phyloP scores from a whole-genome alignment of 2,888 invertebrate genomes.

The Philereme vetulata region DNA sequence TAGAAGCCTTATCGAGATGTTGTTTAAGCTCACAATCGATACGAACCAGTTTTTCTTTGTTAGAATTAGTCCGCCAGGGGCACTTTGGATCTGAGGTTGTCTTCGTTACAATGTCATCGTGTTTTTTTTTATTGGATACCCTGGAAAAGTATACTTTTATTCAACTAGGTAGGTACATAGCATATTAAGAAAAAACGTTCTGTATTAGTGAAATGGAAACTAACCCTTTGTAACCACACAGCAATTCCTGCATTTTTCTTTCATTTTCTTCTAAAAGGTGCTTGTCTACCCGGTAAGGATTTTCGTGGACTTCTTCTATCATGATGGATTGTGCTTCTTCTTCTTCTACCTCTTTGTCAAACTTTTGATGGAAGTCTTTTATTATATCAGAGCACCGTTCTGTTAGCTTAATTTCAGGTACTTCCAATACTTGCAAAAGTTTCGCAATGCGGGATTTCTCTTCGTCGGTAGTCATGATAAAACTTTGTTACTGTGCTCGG shows the following conservation, averaged over 20 bases:
- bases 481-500: neutral
- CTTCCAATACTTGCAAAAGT: constrained; percentile 65
- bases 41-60: constrained; percentile 66
- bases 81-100: constrained; percentile 59
- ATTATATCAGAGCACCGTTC: constrained; percentile 64
- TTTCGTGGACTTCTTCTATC: constrained; percentile 48
- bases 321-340: constrained; percentile 43
- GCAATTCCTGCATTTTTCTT: constrained; percentile 57
- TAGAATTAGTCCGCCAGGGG: constrained; percentile 72
- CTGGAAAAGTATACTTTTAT: constrained; percentile 43
- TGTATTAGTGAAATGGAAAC: constrained; percentile 7
- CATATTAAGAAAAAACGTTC: neutral
- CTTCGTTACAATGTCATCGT: constrained; percentile 32
- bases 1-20: constrained; percentile 58
- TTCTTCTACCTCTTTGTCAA: constrained; percentile 51
- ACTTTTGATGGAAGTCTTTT: constrained; percentile 62
- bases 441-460: constrained; percentile 68
- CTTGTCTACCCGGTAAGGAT: constrained; percentile 66
- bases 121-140: constrained; percentile 43
- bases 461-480: constrained; percentile 70
- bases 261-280: constrained; percentile 63
- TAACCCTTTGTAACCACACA: constrained; percentile 58
- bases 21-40: constrained; percentile 67
- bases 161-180: neutral
- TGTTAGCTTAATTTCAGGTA: constrained; percentile 65